Evolutionary conservation across 1,140 invertebrate genomes (phyloP), one percentile per base, ranked within the genome.

Genomic region (Galendromus occidentalis): DNA sequence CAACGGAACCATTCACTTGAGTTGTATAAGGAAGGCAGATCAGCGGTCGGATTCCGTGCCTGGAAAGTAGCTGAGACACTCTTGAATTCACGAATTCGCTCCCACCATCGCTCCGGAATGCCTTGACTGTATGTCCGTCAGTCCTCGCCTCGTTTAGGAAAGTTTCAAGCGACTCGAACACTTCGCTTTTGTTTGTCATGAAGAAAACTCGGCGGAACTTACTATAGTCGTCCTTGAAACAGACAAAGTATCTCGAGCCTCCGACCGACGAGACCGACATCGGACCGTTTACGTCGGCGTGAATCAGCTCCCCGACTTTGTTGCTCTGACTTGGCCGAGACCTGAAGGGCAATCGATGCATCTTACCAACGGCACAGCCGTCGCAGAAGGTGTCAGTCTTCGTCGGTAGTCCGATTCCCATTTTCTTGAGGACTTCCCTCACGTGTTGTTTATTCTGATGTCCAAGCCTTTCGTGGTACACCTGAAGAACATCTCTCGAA

Each of bases 231-330:
- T 65, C 64, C 44, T 66, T 68, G 25, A 59, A 59, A 14, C 30
- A 55, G 14, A 45, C 17, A 63, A 42, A 66, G 29, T 75, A 78
- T 64, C 69, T 68, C 0, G 70, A 17, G 0, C 74, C 72, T 17
- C 71, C 70, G 20, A 74, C 25, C 0, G 75, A 78, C 14, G 64
- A 64, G n/a, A 64, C 67, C 30, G 74, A 67, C 71, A 80, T 77
- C 17, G 76, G 75, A 0, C 76, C 77, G 66, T 75, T 76, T 0
- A 76, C 68, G 71, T 80, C 76, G n/a, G n/a, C n/a, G n/a, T n/a
- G n/a, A n/a, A n/a, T n/a, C n/a, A n/a, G n/a, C n/a, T n/a, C n/a
- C n/a, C n/a, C n/a, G n/a, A n/a, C n/a, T n/a, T n/a, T n/a, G n/a
- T n/a, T n/a, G n/a, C n/a, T n/a, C n/a, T n/a, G n/a, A n/a, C n/a